Base-by-base conservation (phyloP, 1,140 invertebrate genomes). In the Cherax quadricarinatus region DNA sequence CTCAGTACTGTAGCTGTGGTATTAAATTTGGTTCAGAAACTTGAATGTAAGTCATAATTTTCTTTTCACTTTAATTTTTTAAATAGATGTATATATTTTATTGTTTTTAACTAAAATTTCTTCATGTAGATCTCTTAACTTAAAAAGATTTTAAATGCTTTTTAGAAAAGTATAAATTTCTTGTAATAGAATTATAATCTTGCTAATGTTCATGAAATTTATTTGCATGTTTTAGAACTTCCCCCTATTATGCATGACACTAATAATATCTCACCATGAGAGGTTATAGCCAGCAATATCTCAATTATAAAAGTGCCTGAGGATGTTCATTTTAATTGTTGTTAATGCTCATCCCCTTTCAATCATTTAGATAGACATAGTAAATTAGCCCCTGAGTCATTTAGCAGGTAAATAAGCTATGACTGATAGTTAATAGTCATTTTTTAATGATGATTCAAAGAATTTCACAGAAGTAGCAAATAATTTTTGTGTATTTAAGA, bases 401-500 rank as follows among this genome's bases (percentile, higher is more conserved):
- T n/a, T 3, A 57, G 48, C n/a, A 57, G 81, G n/a, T 60, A 57
- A 83, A 60, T 60, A 60, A 83, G 51, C 51, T 48, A n/a, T 83
- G 81, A 75, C n/a, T 75, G 6, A 75, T 75, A 21, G 9, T 30
- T 75, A 75, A 48, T 66, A 57, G 57, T 18, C 1, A 80, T 89
- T 89, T 53, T 84, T 73, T 21, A 89, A 66, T 73, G 62, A 83
- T 49, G 81, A 73, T 30, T 73, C 82, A n/a, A 73, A 84, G 62
- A 51, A 83, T 82, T 89, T 75, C 66, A 84, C 60, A 73, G 30
- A 84, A 21, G 49, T 70, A 84, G 62, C 49, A 86, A 30, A 51
- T 86, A 21, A 86, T 86, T 75, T 86, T 86, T 48, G 49, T 75
- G 41, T 86, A 86, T 49, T 51, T 83, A n/a, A 83, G 30, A 83